These are phyloP conservation scores for Metalampra italica DNA, from an alignment of 2,888 invertebrate genomes.

Conservation along the genomic window DNA sequence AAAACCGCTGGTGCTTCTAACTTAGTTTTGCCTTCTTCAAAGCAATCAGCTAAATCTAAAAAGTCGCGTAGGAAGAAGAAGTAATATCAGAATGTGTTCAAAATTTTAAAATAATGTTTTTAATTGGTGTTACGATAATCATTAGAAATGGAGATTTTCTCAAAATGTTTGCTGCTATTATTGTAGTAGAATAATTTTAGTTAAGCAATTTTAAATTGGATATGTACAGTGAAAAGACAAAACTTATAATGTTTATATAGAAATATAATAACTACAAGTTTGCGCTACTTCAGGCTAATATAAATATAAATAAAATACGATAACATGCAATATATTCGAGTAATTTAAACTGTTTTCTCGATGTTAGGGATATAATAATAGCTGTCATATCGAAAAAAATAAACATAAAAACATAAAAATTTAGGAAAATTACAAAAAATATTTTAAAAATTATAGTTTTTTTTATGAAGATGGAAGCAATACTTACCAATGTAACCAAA, in stretches of 20 bases:
- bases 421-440: slow-evolving; percentile 61
- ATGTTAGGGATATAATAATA: slow-evolving; percentile 42
- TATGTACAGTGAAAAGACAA: slow-evolving; percentile 59
- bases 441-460: slow-evolving; percentile 28
- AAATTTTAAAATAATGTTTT: slow-evolving; percentile 35
- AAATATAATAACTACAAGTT: slow-evolving; percentile 27
- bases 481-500: not conserved
- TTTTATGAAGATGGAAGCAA: slow-evolving; percentile 36
- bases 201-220: slow-evolving; percentile 47
- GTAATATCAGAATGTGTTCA: slow-evolving; percentile 63
- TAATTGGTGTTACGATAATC: slow-evolving; percentile 28
- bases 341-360: slow-evolving; percentile 10
- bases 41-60: slow-evolving; percentile 70
- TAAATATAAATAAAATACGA: slow-evolving; percentile 17
- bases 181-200: slow-evolving; percentile 48
- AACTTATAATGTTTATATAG: slow-evolving; percentile 36
- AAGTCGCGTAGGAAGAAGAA: slow-evolving; percentile 81
- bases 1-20: slow-evolving; percentile 55
- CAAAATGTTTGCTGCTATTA: slow-evolving; percentile 47
- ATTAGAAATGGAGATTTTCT: slow-evolving; percentile 13
- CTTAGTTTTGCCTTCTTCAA: slow-evolving; percentile 49
- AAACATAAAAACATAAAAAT: slow-evolving; percentile 61
- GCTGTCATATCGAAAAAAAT: slow-evolving; percentile 52
- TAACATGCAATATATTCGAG: not conserved
- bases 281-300: slow-evolving; percentile 33